Conservation (phyloP, 30 jellyfish, hydroid and myxozoan species). For the Aurelia aurita region DNA sequence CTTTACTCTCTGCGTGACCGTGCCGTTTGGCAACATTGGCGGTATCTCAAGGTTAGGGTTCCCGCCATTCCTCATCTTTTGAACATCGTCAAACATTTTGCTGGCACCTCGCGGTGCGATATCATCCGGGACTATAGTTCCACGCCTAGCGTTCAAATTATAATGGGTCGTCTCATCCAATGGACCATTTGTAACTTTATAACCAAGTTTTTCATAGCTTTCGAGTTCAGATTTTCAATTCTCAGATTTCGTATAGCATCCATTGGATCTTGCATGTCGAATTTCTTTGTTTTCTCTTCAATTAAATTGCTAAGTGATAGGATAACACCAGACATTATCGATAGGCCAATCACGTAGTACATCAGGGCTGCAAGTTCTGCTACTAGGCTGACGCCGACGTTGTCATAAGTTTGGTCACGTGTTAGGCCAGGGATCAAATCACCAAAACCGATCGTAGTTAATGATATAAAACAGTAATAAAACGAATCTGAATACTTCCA, state of each 20-base stretch:
- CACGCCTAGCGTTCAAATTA: constrained; percentile 75
- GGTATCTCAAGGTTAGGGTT: constrained; percentile 34
- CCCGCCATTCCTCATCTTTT: constrained; percentile 5
- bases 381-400: constrained; percentile 62
- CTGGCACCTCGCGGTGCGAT: constrained; percentile 46
- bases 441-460: constrained; percentile 93
- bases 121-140: constrained; percentile 87
- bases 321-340: constrained; percentile 92
- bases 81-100: constrained; percentile 59
- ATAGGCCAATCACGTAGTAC: constrained; percentile 88
- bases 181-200: constrained; percentile 79
- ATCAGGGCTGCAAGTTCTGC: constrained; percentile 80
- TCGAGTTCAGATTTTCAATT: constrained; percentile 81
- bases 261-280: constrained; percentile 88
- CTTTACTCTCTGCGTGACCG: constrained; percentile 32
- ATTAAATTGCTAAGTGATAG: constrained; percentile 73
- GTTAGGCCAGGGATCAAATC: constrained; percentile 83
- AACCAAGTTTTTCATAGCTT: constrained; percentile 91
- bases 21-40: constrained; percentile 70
- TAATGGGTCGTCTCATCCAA: constrained; percentile 73
- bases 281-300: constrained; percentile 90
- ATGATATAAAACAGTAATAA: constrained; percentile 81
- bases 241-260: constrained; percentile 86
- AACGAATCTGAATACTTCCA: constrained; percentile 83
- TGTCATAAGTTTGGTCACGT: background rate